Conservation (phyloP, 2,113 vertebrate species). For the Charadrius vociferus region DNA sequence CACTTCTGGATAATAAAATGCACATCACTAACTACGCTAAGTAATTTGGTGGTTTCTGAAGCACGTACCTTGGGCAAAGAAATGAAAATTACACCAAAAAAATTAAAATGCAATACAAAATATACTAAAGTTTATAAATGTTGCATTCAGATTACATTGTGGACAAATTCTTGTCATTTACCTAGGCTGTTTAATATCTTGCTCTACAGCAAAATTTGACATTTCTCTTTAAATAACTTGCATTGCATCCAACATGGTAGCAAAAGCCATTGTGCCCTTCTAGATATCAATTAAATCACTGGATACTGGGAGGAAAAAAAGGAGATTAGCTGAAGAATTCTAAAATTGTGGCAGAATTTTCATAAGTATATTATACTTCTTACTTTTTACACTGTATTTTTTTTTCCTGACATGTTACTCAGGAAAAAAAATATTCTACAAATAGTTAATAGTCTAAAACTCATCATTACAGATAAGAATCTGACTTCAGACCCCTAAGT, state of each 20-base stretch:
- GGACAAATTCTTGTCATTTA: not conserved
- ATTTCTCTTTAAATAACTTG: not conserved
- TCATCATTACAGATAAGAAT: not conserved
- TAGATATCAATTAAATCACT: not conserved
- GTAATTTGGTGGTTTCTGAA: slow-evolving; percentile 61
- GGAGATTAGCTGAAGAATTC: not conserved
- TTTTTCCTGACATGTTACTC: not conserved
- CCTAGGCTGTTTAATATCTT: not conserved
- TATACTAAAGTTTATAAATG: not conserved
- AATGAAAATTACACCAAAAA: not conserved
- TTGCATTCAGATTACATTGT: not conserved
- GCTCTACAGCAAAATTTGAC: not conserved
- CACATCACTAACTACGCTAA: slow-evolving; percentile 29
- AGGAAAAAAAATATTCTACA: not conserved
- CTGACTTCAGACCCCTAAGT: not conserved
- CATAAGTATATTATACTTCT: not conserved
- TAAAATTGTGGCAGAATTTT: not conserved
- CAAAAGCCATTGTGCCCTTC: not conserved
- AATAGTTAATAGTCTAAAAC: not conserved
- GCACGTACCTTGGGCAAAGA: slow-evolving; percentile 1
- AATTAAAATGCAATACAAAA: not conserved
- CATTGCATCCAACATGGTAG: not conserved
- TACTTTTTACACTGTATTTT: not conserved
- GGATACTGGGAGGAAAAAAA: not conserved
- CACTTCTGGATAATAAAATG: slow-evolving; percentile 46